These are phyloP conservation scores for Mycetomoellerius zeteki DNA, from an alignment of 1,140 invertebrate species.

Conservation along the genomic window DNA sequence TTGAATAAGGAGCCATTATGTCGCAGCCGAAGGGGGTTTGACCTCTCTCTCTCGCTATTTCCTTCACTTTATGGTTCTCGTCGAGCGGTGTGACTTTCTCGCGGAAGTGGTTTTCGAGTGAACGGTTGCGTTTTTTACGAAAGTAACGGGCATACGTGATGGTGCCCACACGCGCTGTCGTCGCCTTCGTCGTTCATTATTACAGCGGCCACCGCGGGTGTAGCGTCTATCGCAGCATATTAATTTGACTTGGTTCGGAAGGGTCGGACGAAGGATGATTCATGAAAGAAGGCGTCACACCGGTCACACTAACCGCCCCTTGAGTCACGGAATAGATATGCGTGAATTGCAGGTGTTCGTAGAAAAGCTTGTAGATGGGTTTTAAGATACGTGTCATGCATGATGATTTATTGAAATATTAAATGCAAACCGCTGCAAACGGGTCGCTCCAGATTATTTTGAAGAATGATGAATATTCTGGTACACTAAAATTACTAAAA, in stretches of 20 bases:
- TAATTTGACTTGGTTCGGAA: conserved; percentile 42
- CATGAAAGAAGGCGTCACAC: conserved; percentile 30
- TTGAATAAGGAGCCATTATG: conserved; percentile 53
- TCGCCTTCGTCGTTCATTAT: conserved; percentile 50
- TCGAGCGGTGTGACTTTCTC: conserved; percentile 36
- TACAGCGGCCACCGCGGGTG: conserved; percentile 34
- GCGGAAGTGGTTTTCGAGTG: conserved; percentile 58
- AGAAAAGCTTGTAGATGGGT: conserved; percentile 12
- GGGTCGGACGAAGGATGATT: conserved; percentile 30
- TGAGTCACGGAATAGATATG: conserved; percentile 31
- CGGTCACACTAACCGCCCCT: conserved; percentile 14
- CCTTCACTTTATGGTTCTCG: conserved; percentile 31
- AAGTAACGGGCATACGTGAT: conserved; percentile 28
- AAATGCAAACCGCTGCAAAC: not conserved
- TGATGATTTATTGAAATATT: conserved; percentile 22
- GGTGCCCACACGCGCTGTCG: conserved; percentile 50
- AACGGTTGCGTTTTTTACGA: conserved; percentile 41
- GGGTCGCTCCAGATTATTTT: not conserved
- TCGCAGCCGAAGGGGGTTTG: conserved; percentile 1
- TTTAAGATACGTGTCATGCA: conserved; percentile 25
- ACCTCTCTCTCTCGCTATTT: conserved; percentile 17
- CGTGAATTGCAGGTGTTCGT: conserved; percentile 52
- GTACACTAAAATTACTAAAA: not conserved
- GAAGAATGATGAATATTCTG: not conserved
- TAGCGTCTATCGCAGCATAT: conserved; percentile 50